Evolutionary conservation across 2,113 vertebrate genomes (phyloP), one percentile per base, ranked within the genome.

Genomic region (Hippocampus guttulatus): DNA sequence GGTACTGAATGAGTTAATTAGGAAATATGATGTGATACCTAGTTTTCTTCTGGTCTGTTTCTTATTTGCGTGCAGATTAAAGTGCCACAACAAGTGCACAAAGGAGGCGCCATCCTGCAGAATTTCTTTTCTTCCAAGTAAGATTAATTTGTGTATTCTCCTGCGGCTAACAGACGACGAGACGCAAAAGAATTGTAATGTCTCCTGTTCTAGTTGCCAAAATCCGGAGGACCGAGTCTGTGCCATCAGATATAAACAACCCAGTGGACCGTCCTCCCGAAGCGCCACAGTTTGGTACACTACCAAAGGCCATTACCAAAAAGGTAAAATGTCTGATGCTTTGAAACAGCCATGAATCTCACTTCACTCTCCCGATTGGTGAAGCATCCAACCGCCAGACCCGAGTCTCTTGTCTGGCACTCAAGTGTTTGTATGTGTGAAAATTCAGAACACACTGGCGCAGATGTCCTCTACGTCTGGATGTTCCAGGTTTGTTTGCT

Each of bases 71-170:
- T 80, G 43, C 91, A 98, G 97, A 88, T 95, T 99, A 92, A 99
- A 99, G 90, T 99, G 97, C 91, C 97, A 99, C 80, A 99, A 99
- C 91, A 99, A 96, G 88, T 99, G 97, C 76, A 98, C 97, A 55
- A 99, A 99, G 88, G 97, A 99, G 88, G 97, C 96, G 72, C 96
- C 96, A 6, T 93, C 96, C 70, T 99, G 97, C 88, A 93, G 96
- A 88, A 96, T 99, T 90, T 96, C 96, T 30, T 98, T 99, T 88
- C 90, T 98, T 71, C 97, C 96, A 81, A 84, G 97, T 99, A 91
- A 94, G 96, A 61, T 33, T 15, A 33, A 2, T 61, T 61, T 91
- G 65, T 75, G 15, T 15, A 41, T 70, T 18, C 18, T 3, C 6
- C 3, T 8, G 73, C 2, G 6, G 25, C 33, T 2, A 23, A 6